Evolutionary conservation across 53 echinoderm and acorn worm genomes (phyloP).

Genomic region (Luidia sarsii): DNA sequence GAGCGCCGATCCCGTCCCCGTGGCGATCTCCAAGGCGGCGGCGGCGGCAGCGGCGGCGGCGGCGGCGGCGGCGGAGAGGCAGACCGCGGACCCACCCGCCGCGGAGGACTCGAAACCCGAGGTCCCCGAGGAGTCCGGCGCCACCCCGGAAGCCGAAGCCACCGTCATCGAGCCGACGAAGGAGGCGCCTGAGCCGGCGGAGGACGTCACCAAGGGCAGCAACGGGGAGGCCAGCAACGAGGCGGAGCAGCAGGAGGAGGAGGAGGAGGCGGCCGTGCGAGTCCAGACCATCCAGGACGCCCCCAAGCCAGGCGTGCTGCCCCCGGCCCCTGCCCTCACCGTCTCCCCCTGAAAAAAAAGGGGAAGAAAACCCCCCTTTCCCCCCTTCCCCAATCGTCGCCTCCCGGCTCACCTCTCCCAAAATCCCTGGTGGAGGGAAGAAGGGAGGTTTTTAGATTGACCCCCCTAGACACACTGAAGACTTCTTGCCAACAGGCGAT

Average conservation of each 20-base stretch:
- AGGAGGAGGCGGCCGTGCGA: neutral
- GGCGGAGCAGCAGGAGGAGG: neutral
- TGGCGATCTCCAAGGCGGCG: neutral
- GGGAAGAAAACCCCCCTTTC: too few species aligned
- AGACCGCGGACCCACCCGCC: neutral
- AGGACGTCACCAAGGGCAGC: neutral
- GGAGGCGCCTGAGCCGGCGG: neutral
- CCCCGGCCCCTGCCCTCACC: neutral
- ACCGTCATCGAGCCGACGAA: neutral
- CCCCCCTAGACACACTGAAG: too few species aligned
- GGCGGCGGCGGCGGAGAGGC: neutral
- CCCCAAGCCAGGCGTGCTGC: neutral
- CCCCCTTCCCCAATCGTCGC: neutral
- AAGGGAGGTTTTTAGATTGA: too few species aligned
- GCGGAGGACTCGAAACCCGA: neutral
- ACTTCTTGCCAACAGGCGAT: too few species aligned
- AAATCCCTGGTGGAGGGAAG: too few species aligned
- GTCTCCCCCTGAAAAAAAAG: neutral
- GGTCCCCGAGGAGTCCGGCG: neutral
- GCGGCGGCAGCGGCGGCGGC: neutral
- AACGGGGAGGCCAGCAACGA: conserved; percentile 7
- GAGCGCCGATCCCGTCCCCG: neutral
- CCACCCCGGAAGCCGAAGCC: neutral
- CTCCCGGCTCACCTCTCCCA: too few species aligned
- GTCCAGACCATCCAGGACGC: neutral